Evolutionary conservation across 2,797 vertebrate genomes (phyloP).

Genomic region (Eulemur mongoz): DNA sequence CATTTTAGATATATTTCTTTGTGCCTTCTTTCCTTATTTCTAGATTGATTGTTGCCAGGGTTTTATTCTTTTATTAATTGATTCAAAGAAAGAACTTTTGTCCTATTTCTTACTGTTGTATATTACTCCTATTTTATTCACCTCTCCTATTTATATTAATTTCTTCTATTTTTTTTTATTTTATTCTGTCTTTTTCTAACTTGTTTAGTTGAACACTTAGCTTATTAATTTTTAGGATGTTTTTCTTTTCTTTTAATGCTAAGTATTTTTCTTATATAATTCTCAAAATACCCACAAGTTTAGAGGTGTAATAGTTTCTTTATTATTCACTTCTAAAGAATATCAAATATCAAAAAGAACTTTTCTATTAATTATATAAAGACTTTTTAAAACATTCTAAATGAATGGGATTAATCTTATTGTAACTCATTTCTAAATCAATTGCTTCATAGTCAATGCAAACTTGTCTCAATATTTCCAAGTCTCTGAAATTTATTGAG

Average conservation of each 20-base stretch:
- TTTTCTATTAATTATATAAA: neutral
- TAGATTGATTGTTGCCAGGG: neutral
- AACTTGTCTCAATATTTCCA: neutral
- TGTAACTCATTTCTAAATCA: neutral
- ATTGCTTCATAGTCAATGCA: neutral
- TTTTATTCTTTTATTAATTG: neutral
- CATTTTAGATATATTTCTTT: neutral
- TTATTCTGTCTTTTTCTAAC: neutral
- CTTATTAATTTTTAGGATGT: neutral
- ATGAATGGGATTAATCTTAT: neutral
- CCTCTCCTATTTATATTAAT: neutral
- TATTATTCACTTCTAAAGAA: neutral
- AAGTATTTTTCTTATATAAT: neutral
- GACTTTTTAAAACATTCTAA: neutral
- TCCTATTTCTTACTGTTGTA: neutral
- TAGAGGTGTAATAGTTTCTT: neutral
- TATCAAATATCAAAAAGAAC: neutral
- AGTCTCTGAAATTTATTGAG: neutral
- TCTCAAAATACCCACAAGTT: neutral
- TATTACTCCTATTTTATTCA: neutral
- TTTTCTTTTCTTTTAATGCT: neutral
- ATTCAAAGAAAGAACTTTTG: neutral
- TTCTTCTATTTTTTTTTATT: neutral
- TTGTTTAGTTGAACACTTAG: neutral
- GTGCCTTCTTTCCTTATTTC: neutral